phyloP scores from a whole-genome alignment of 2,113 vertebrate genomes.

The Syngnathoides biaculeatus region DNA sequence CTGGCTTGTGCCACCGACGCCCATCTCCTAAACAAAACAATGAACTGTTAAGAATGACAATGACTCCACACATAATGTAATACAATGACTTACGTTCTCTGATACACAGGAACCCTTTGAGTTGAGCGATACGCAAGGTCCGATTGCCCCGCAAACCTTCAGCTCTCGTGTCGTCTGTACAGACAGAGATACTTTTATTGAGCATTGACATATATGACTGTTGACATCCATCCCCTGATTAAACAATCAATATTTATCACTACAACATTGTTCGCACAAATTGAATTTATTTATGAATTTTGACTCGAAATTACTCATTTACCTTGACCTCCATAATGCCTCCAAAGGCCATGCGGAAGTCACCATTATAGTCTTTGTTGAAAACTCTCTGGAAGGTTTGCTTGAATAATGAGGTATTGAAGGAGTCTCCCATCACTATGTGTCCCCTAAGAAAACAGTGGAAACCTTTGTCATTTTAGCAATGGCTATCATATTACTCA shows the following conservation, averaged over 20 bases:
- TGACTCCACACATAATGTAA: background rate
- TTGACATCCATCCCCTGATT: background rate
- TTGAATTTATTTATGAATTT: background rate
- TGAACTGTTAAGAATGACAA: conserved; percentile 1
- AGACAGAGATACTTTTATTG: background rate
- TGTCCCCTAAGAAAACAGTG: conserved; percentile 77
- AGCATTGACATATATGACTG: background rate
- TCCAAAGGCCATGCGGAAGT: conserved; percentile 96
- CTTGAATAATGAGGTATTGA: conserved; percentile 97
- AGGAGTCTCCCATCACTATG: conserved; percentile 97
- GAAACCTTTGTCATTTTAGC: conserved; percentile 1
- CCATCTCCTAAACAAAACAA: conserved; percentile 80
- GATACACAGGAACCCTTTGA: conserved; percentile 87
- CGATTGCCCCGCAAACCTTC: conserved; percentile 90
- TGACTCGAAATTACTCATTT: background rate
- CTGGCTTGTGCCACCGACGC: conserved; percentile 87
- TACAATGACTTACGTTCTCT: conserved; percentile 84
- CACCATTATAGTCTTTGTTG: conserved; percentile 85
- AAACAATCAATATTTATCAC: background rate
- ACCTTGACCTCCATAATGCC: conserved; percentile 94
- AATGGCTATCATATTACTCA: background rate
- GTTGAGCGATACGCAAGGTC: conserved; percentile 88
- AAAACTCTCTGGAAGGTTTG: conserved; percentile 98
- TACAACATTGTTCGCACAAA: background rate
- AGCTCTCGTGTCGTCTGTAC: conserved; percentile 87